Conservation (phyloP, 2,797 vertebrate species). For the Pogoniulus pusillus region DNA sequence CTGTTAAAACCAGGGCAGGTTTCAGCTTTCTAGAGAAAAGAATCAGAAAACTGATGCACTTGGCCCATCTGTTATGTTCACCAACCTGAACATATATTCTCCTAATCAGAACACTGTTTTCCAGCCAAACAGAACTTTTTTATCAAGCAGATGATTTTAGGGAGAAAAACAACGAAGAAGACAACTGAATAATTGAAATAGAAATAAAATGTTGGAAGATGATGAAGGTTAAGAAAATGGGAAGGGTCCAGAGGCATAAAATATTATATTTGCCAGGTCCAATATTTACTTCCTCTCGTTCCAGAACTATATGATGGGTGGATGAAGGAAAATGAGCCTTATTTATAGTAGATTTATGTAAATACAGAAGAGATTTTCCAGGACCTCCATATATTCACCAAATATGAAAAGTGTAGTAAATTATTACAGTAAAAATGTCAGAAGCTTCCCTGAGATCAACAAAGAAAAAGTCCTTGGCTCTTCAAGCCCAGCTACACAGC, state of each 20-base stretch:
- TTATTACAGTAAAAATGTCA: conserved; percentile 50
- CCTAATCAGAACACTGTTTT: neutral
- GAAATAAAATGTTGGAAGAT: conserved; percentile 29
- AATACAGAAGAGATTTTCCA: conserved; percentile 49
- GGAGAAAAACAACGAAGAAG: neutral
- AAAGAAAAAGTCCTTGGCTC: conserved; percentile 8
- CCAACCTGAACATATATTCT: neutral
- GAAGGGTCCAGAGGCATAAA: conserved; percentile 30
- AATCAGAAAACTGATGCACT: neutral
- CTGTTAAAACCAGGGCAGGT: neutral
- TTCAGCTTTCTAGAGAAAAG: neutral
- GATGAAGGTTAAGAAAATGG: conserved; percentile 41
- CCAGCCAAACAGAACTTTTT: neutral
- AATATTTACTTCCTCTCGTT: conserved; percentile 51
- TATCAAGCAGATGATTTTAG: neutral
- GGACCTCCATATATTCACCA: conserved; percentile 39
- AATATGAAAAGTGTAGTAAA: conserved; percentile 55
- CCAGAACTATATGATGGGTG: conserved; percentile 14
- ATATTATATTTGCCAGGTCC: conserved; percentile 25
- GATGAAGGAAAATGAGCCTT: conserved; percentile 45
- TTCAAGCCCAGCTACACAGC: neutral
- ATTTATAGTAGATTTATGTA: conserved; percentile 52
- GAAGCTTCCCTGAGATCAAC: conserved; percentile 30
- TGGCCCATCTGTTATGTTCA: neutral
- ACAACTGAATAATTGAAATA: conserved; percentile 29